Conservation (phyloP, 2,113 vertebrate genomes). For the Xiphophorus hellerii region DNA sequence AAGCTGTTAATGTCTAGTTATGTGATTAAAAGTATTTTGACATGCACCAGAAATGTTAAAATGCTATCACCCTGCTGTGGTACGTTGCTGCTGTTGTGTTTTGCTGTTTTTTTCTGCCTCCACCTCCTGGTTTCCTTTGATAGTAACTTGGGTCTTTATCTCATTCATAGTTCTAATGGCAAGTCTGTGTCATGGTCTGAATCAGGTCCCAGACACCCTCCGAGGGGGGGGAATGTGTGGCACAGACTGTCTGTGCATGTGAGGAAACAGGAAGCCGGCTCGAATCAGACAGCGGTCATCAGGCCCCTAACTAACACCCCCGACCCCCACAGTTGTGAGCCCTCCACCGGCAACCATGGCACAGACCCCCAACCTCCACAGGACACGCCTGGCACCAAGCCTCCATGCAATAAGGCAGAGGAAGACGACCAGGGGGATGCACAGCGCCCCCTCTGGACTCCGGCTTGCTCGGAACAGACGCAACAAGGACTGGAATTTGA, state of each 20-base stretch:
- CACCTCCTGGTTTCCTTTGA: conserved; percentile 66
- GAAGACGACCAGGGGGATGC: conserved; percentile 80
- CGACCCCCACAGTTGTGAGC: conserved; percentile 77
- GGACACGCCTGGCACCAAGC: conserved; percentile 87
- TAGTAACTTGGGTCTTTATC: conserved; percentile 90
- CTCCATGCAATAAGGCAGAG: conserved; percentile 87
- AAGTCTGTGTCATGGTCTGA: conserved; percentile 99
- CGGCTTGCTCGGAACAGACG: conserved; percentile 80
- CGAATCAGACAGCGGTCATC: conserved; percentile 99
- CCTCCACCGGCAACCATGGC: conserved; percentile 78
- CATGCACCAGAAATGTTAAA: conserved; percentile 70
- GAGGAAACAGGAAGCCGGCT: conserved; percentile 94
- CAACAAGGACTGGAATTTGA: conserved; percentile 74
- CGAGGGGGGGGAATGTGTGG: conserved; percentile 95
- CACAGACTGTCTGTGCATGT: conserved; percentile 99
- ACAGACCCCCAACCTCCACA: conserved; percentile 87
- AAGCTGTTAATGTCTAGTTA: conserved; percentile 45
- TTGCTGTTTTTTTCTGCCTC: conserved; percentile 61
- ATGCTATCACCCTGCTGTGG: conserved; percentile 66
- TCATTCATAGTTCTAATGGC: conserved; percentile 99
- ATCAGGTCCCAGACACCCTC: conserved; percentile 97
- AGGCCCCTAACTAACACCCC: conserved; percentile 98
- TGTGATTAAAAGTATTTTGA: conserved; percentile 62
- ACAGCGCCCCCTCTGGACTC: conserved; percentile 69
- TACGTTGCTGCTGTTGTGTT: conserved; percentile 65